Base-by-base conservation (phyloP, 2,888 invertebrate species). In the Polyommatus icarus region DNA sequence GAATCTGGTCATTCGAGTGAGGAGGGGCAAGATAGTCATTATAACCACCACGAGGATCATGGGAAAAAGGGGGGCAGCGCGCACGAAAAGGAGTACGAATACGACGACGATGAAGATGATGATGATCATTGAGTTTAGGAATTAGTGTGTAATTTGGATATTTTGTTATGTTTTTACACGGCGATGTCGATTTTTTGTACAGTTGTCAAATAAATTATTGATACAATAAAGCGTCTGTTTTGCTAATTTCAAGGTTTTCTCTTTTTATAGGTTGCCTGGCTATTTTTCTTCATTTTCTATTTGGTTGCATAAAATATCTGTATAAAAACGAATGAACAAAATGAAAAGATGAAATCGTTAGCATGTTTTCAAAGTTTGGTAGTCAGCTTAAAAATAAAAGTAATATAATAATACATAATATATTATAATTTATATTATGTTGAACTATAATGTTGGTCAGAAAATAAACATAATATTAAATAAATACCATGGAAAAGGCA, bases 1-100 rank as follows among this genome's bases (percentile, higher is more conserved):
- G 93, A 95, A 80, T 90, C 91, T 71, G 95, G 95, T 8, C 95
- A 95, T 86, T 92, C 94, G 71, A 94, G 93, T 29, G 94, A 95
- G 80, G 91, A 95, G 82, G 96, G 95, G 0, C 89, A 94, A 61
- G 94, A 95, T 15, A 94, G 91, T 36, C 94, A 95, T 84, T 93
- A 95, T 82, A 90, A 92, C 32, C 88, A 96, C 76, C 90, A 94
- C 76, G 92, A 92, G 32, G 95, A 95, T 78, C 96, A 93, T 80
- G 95, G 89, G 2, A 95, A 95, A 82, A 94, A 95, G 78, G 94
- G 91, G 0, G 95, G 91, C 3, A 89, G 92, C 75, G 88, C 88
- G 40, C 88, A 92, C 15, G 93, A 89, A 46, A 95, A 94, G 79
- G 91, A 91, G 72, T 94, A 94, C 80, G 94, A 86, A 0, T 95